Conservation (phyloP, 2,113 vertebrate genomes). For the Phylloscopus whistleri region DNA sequence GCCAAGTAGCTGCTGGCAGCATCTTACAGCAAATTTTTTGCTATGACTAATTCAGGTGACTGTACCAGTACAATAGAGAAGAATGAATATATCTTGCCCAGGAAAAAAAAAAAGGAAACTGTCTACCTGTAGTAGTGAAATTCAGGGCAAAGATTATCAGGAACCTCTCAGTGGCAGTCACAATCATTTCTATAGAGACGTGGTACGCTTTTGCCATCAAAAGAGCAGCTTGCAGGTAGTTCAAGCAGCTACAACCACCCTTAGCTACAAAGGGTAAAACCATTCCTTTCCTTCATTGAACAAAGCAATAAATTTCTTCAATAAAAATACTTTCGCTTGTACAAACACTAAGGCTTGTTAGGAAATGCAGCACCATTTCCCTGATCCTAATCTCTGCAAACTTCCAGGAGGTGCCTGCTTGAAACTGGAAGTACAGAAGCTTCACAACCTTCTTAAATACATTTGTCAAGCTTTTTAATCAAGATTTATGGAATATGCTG, state of each 20-base stretch:
- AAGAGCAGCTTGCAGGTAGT: neutral
- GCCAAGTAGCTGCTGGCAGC: conserved; percentile 44
- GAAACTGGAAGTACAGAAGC: neutral
- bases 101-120: neutral
- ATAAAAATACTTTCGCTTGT: neutral
- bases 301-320: neutral
- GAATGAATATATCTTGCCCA: neutral
- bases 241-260: neutral
- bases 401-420: neutral
- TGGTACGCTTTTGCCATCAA: neutral
- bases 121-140: neutral
- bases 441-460: neutral
- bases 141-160: neutral
- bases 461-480: neutral
- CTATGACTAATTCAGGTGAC: neutral
- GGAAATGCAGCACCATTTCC: neutral
- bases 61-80: neutral
- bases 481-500: neutral
- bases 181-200: neutral
- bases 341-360: neutral
- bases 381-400: neutral
- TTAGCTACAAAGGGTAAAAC: neutral
- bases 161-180: neutral
- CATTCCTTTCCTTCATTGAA: neutral
- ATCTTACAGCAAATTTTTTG: neutral